phyloP scores from a whole-genome alignment of 92 coral and sea anemone species.

The Parazoanthus atlanticus region DNA sequence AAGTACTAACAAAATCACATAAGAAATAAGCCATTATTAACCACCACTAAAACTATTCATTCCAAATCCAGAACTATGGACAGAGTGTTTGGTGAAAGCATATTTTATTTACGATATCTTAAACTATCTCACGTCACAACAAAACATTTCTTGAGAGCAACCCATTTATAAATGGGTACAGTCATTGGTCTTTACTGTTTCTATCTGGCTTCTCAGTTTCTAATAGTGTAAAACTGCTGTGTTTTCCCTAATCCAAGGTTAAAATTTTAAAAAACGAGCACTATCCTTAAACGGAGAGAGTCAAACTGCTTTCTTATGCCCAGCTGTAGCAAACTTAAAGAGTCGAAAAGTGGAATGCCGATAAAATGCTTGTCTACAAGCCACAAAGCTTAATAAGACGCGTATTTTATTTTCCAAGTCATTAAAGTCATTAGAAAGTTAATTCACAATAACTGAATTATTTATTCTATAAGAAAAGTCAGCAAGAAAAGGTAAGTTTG shows the following conservation, averaged over 20 bases:
- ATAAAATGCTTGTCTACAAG: constrained; percentile 19
- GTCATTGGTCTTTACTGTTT: constrained; percentile 14
- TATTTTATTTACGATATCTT: constrained; percentile 43
- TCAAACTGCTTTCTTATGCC: constrained; percentile 35
- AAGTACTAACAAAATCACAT: neutral
- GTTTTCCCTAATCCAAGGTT: constrained; percentile 40
- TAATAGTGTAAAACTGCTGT: constrained; percentile 22
- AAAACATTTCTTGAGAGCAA: constrained; percentile 10
- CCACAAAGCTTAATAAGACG: neutral
- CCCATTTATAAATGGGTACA: constrained; percentile 38
- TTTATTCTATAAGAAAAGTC: constrained; percentile 3
- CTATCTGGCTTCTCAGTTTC: constrained; percentile 10
- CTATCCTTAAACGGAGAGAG: constrained; percentile 52
- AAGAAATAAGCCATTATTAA: too few species aligned
- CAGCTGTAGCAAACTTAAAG: constrained; percentile 42
- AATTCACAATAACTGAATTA: neutral
- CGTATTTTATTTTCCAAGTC: constrained; percentile 40
- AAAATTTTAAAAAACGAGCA: constrained; percentile 18
- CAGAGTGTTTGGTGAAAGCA: constrained; percentile 23
- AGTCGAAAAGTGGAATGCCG: constrained; percentile 20
- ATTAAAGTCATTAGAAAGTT: constrained; percentile 11
- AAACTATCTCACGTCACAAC: constrained; percentile 39
- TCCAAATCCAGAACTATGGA: neutral
- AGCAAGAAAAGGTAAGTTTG: neutral
- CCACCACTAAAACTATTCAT: neutral